Evolutionary conservation across 2,113 vertebrate species (phyloP).

Genomic region (Phalacrocorax aristotelis): DNA sequence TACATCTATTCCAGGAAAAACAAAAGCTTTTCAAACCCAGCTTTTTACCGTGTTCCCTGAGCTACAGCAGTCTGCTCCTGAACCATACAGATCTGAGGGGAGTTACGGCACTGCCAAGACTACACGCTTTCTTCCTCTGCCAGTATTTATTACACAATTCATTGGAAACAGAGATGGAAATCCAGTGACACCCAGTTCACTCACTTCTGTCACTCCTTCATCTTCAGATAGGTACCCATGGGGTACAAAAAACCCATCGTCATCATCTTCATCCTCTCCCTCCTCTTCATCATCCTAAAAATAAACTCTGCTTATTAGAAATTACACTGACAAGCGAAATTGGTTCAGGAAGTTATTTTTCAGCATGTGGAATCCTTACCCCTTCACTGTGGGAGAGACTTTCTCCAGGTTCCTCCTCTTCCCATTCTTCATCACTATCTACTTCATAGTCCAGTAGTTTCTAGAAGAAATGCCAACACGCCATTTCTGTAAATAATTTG

Average conservation of each 20-base stretch:
- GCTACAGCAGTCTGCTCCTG: neutral
- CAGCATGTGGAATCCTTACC: conserved; percentile 65
- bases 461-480: conserved; percentile 61
- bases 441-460: conserved; percentile 92
- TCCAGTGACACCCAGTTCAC: neutral
- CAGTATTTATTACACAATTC: neutral
- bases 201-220: conserved; percentile 88
- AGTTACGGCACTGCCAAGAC: neutral
- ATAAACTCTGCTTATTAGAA: neutral
- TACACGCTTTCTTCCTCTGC: neutral
- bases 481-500: neutral
- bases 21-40: neutral
- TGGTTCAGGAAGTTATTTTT: fast-evolving
- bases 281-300: conserved; percentile 92
- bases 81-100: neutral
- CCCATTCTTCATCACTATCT: conserved; percentile 98
- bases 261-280: conserved; percentile 90
- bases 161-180: neutral
- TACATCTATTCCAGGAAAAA: neutral
- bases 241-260: conserved; percentile 97
- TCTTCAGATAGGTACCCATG: conserved; percentile 97
- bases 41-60: neutral
- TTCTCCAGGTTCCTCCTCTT: conserved; percentile 97
- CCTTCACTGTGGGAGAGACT: conserved; percentile 96
- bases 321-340: fast-evolving